Percentiles rank a stretch among this genome's conserved stretches.
These are phyloP conservation scores for Drosophila koepferae DNA, from an alignment of 2,888 invertebrate genomes.

Conservation along the genomic window DNA sequence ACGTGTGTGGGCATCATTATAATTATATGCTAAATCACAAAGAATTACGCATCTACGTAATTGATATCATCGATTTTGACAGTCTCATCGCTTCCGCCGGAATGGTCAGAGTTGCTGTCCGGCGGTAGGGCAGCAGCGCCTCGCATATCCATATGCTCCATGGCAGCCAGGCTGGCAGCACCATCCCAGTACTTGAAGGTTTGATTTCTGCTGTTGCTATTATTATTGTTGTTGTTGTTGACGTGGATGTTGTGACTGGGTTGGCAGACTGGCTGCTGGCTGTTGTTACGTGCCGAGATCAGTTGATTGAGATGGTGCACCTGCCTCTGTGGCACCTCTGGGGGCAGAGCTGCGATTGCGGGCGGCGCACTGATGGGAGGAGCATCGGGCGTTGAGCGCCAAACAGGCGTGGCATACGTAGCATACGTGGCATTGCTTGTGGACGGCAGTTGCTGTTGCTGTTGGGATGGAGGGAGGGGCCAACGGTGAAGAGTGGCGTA, in stretches of 20 bases:
- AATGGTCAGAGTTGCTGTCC: constrained; percentile 84
- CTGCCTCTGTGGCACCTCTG: constrained; percentile 56
- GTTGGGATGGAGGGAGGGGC: constrained; percentile 11
- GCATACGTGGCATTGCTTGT: constrained; percentile 38
- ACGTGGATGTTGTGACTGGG: constrained; percentile 6
- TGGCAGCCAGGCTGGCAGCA: constrained; percentile 62
- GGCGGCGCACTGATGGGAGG: constrained; percentile 34
- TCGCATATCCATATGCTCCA: constrained; percentile 77
- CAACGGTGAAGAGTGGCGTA: constrained; percentile 52
- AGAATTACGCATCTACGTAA: constrained; percentile 49
- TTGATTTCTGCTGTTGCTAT: constrained; percentile 15
- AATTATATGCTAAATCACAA: no score
- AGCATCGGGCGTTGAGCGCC: constrained; percentile 45
- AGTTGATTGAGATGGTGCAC: constrained; percentile 73
- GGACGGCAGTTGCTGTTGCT: constrained; percentile 35
- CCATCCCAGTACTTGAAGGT: constrained; percentile 63
- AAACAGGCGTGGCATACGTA: constrained; percentile 60
- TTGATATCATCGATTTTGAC: constrained; percentile 85
- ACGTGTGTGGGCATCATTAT: no score
- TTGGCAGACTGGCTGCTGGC: constrained; percentile 29
- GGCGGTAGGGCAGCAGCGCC: constrained; percentile 53
- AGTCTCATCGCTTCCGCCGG: constrained; percentile 85
- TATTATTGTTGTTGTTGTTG: background rate
- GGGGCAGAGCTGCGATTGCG: background rate
- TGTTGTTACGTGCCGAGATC: constrained; percentile 52